phyloP scores from a whole-genome alignment of 2,888 invertebrate genomes.

The Oscheius myriophilus region DNA sequence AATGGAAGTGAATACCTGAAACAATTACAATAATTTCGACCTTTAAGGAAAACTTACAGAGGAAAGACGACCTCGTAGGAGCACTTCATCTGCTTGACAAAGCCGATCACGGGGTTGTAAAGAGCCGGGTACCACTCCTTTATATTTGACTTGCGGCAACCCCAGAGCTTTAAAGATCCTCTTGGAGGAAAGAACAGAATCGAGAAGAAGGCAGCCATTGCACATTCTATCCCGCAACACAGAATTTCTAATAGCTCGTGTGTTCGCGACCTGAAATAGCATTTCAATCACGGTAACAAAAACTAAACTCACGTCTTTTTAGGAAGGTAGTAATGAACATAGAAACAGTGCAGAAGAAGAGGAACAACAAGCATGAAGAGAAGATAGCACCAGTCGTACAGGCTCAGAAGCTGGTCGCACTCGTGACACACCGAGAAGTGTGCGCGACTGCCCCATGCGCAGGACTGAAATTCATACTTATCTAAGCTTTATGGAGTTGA shows the following conservation, averaged over 20 bases:
- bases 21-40: background rate
- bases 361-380: slow-evolving; percentile 91
- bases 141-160: slow-evolving; percentile 73
- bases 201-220: slow-evolving; percentile 81
- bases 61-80: slow-evolving; percentile 98
- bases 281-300: background rate
- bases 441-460: slow-evolving; percentile 57
- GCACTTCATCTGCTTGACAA: slow-evolving; percentile 87
- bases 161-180: slow-evolving; percentile 82
- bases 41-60: slow-evolving; percentile 76
- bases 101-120: slow-evolving; percentile 92
- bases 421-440: slow-evolving; percentile 43
- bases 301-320: slow-evolving; percentile 26
- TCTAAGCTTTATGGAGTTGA: background rate
- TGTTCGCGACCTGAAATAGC: slow-evolving; percentile 35
- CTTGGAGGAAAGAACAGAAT: slow-evolving; percentile 84
- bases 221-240: slow-evolving; percentile 84
- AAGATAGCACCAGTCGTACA: slow-evolving; percentile 73
- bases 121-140: slow-evolving; percentile 94
- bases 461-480: slow-evolving; percentile 43
- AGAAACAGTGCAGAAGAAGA: slow-evolving; percentile 80
- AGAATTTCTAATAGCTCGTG: slow-evolving; percentile 41
- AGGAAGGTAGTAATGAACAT: slow-evolving; percentile 16
- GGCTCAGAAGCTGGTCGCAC: slow-evolving; percentile 48
- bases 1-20: slow-evolving; percentile 30